These are phyloP conservation scores for Heliocidaris erythrogramma DNA, from an alignment of 35 echinoderm and acorn worm species.

Conservation along the genomic window DNA sequence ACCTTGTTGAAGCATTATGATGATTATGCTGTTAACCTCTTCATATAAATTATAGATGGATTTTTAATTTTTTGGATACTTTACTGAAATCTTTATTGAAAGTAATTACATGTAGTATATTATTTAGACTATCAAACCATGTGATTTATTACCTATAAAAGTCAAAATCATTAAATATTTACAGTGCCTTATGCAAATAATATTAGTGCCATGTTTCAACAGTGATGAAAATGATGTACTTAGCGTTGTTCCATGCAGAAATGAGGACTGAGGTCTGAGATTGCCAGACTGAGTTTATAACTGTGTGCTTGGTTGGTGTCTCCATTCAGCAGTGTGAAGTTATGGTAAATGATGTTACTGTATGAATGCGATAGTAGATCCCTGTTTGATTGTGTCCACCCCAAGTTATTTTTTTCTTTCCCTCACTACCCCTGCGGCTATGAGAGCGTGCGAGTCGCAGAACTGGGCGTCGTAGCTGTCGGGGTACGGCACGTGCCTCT, in stretches of 20 bases:
- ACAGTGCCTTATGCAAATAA: background rate
- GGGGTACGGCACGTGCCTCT: conserved; percentile 1
- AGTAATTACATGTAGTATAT: too few species aligned
- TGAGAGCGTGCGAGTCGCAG: background rate
- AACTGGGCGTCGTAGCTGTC: background rate
- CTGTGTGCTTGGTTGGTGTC: background rate
- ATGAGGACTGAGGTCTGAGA: background rate
- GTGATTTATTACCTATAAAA: background rate
- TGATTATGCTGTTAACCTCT: too few species aligned
- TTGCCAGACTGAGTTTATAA: background rate
- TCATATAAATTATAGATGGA: too few species aligned
- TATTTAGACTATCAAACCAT: background rate
- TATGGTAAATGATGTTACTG: background rate
- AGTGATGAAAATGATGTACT: background rate
- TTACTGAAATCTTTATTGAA: too few species aligned
- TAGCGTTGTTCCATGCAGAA: background rate
- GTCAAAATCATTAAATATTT: too few species aligned
- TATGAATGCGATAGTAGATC: conserved; percentile 12
- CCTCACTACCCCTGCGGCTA: background rate
- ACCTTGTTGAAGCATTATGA: too few species aligned
- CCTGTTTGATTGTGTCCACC: background rate
- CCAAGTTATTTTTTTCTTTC: background rate
- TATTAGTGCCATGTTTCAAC: background rate
- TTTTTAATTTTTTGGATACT: too few species aligned
- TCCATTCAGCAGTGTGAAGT: background rate